phyloP scores from a whole-genome alignment of 2,888 invertebrate genomes.

The Lymantria monacha region DNA sequence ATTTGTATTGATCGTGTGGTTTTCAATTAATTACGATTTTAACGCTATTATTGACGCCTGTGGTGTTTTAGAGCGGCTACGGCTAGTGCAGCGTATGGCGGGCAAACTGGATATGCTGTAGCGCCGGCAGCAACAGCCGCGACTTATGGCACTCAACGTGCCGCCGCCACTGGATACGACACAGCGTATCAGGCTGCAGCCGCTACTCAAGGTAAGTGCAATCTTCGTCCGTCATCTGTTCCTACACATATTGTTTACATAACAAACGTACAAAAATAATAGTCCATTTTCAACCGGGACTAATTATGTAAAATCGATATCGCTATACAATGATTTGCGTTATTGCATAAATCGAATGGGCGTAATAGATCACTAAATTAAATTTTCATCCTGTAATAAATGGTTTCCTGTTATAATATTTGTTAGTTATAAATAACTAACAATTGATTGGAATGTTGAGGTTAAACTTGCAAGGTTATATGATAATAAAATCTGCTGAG shows the following conservation, averaged over 20 bases:
- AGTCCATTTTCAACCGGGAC: no score
- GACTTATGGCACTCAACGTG: conserved; percentile 91
- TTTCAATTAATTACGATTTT: conserved; percentile 26
- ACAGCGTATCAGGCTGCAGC: conserved; percentile 92
- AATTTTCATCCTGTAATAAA: neutral
- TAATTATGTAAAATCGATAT: neutral
- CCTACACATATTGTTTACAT: neutral
- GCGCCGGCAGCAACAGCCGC: conserved; percentile 91
- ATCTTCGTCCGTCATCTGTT: neutral
- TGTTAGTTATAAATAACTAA: no score
- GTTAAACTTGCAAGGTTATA: no score
- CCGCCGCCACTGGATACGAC: conserved; percentile 90
- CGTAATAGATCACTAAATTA: neutral
- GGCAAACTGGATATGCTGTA: conserved; percentile 92
- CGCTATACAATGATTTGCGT: neutral
- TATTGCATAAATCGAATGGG: neutral
- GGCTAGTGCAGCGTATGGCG: conserved; percentile 91
- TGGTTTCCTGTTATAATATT: neutral
- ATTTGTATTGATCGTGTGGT: conserved; percentile 62
- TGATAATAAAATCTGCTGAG: no score
- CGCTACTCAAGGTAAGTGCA: conserved; percentile 85
- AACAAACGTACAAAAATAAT: neutral
- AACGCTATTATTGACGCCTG: conserved; percentile 22
- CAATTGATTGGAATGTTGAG: no score
- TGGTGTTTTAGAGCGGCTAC: conserved; percentile 84